phyloP scores from a whole-genome alignment of 2,113 vertebrate species.

The Urocynchramus pylzowi region DNA sequence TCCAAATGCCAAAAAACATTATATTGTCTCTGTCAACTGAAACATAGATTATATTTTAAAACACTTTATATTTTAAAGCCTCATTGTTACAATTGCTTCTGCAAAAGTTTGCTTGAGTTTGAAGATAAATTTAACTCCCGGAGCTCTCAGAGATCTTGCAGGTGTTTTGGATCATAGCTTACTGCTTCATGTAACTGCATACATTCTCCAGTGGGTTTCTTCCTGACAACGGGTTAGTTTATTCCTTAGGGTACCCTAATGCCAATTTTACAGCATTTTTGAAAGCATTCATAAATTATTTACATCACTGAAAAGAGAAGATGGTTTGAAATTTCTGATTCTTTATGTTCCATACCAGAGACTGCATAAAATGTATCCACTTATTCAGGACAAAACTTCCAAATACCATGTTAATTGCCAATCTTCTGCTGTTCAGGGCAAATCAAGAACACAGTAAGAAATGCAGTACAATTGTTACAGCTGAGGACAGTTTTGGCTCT shows the following conservation, averaged over 20 bases:
- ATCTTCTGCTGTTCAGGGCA: background rate
- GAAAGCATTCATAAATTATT: background rate
- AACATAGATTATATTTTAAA: background rate
- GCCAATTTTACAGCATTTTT: background rate
- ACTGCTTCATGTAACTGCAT: background rate
- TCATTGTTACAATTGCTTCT: background rate
- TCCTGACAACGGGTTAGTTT: background rate
- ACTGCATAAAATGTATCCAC: background rate
- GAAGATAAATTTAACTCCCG: background rate
- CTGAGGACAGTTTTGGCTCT: background rate
- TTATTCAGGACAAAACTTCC: background rate
- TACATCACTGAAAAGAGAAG: background rate
- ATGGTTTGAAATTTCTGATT: background rate
- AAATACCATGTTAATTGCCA: background rate
- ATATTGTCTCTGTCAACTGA: background rate
- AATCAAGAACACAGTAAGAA: background rate
- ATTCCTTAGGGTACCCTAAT: background rate
- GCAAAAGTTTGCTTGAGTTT: background rate
- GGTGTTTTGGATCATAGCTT: background rate
- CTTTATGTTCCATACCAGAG: background rate
- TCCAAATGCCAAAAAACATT: background rate
- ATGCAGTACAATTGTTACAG: background rate
- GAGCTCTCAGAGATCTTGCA: background rate
- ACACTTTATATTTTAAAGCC: background rate
- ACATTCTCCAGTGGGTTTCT: background rate